Evolutionary conservation across 2,888 invertebrate genomes (phyloP).

Genomic region (Liopterus haemorrhoidalis): DNA sequence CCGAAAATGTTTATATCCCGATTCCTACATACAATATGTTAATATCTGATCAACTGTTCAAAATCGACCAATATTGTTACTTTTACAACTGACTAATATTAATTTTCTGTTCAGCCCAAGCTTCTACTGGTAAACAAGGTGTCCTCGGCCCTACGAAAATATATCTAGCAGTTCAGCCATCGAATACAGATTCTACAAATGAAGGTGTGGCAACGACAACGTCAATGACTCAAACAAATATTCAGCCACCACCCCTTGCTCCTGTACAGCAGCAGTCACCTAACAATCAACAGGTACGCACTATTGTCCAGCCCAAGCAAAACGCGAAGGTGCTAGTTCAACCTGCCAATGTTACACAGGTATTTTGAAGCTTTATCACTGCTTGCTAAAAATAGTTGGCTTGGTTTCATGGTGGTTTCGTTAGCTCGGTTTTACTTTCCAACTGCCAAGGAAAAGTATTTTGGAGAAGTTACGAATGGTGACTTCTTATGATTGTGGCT

Average conservation of each 20-base stretch:
- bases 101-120: constrained; percentile 62
- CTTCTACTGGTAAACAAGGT: constrained; percentile 77
- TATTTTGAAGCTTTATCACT: no score
- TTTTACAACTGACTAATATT: constrained; percentile 39
- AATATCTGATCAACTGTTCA: no score
- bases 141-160: constrained; percentile 81
- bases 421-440: background rate
- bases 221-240: constrained; percentile 24
- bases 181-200: constrained; percentile 43
- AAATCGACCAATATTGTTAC: no score
- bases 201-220: constrained; percentile 35
- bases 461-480: background rate
- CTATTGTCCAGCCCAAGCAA: constrained; percentile 25
- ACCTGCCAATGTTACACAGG: constrained; percentile 35
- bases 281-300: background rate
- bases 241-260: constrained; percentile 50
- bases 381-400: no score
- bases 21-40: no score
- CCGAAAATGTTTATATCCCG: no score
- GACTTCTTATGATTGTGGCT: no score
- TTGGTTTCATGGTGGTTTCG: background rate
- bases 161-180: constrained; percentile 79
- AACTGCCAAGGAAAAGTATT: background rate
- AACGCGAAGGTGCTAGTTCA: constrained; percentile 42
- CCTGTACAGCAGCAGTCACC: constrained; percentile 45